Conservation (phyloP, 2,888 invertebrate genomes). For the Ptychoptera albimana region DNA sequence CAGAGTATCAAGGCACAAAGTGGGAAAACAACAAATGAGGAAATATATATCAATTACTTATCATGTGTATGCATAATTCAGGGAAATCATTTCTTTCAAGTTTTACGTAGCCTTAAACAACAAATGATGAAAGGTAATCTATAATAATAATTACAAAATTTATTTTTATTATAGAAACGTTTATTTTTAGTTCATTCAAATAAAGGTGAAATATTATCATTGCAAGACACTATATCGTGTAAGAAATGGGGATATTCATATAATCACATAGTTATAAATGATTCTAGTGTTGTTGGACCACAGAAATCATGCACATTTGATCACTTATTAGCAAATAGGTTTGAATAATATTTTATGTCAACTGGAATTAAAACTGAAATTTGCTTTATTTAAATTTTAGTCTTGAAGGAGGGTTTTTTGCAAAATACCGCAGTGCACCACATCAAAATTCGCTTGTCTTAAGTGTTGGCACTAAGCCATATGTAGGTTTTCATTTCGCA, state of each 20-base stretch:
- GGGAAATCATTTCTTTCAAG: conserved; percentile 52
- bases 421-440: conserved; percentile 52
- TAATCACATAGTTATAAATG: conserved; percentile 58
- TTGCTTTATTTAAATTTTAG: conserved; percentile 9
- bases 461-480: conserved; percentile 68
- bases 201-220: neutral
- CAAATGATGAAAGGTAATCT: conserved; percentile 34
- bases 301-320: conserved; percentile 53
- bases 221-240: conserved; percentile 37
- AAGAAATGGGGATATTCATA: conserved; percentile 80
- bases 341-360: conserved; percentile 10
- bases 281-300: conserved; percentile 57
- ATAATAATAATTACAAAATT: conserved; percentile 1
- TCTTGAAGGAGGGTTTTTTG: conserved; percentile 22
- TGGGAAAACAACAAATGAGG: conserved; percentile 28
- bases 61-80: conserved; percentile 62
- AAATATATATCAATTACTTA: conserved; percentile 34
- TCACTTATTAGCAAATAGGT: conserved; percentile 61
- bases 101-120: conserved; percentile 65
- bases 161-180: neutral
- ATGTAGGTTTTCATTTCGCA: conserved; percentile 76
- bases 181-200: neutral
- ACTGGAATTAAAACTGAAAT: neutral
- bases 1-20: conserved; percentile 62
- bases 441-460: conserved; percentile 61